Evolutionary conservation across 2,797 vertebrate species (phyloP), one percentile per base, ranked within the genome.

Genomic region (Orientallactaga sibirica): DNA sequence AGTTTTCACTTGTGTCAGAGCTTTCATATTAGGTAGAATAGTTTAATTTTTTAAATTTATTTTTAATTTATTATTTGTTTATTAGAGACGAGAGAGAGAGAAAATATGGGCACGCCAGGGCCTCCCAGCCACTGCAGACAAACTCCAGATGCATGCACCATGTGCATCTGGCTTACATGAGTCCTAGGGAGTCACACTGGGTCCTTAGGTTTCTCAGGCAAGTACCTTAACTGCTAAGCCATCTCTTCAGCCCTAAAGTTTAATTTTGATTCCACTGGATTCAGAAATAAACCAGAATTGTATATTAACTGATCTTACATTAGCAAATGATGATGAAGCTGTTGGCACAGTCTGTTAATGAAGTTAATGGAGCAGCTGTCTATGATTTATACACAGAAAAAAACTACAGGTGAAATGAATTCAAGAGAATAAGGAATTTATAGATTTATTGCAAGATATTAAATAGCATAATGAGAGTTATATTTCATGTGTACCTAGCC

Each of bases 391-490:
- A 25, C 9, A 73, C 64, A 61, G 70, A 29, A 66, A 73, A 68
- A 78, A 73, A 71, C 12, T 78, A 16, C 67, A 37, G 33, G n/a
- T 58, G 20, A 41, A 71, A 85, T 27, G 68, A 77, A 77, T 86
- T 81, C 43, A 82, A 52, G 64, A 78, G 33, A 70, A 62, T 83
- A 91, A 41, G 7, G 11, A 15, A 58, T 88, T 92, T 87, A 37
- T 87, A 48, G 55, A 79, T 84, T 84, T 62, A 83, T 62, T 74
- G 16, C 12, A 88, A 74, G 20, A 29, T 78, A 61, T n/a, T 76
- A 79, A 88, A 92, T 33, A n/a, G 43, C 58, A 88, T 88, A 74
- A 16, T 78, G 33, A 78, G 78, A 83, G 24, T 29, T 78, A 24
- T 88, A 58, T 78, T 73, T 89, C 5, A n/a, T 41, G 22, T 90